Percentiles rank a stretch among this genome's conserved stretches.
Evolutionary conservation across 2,888 invertebrate genomes (phyloP).

Genomic region (Caenorhabditis sp.): DNA sequence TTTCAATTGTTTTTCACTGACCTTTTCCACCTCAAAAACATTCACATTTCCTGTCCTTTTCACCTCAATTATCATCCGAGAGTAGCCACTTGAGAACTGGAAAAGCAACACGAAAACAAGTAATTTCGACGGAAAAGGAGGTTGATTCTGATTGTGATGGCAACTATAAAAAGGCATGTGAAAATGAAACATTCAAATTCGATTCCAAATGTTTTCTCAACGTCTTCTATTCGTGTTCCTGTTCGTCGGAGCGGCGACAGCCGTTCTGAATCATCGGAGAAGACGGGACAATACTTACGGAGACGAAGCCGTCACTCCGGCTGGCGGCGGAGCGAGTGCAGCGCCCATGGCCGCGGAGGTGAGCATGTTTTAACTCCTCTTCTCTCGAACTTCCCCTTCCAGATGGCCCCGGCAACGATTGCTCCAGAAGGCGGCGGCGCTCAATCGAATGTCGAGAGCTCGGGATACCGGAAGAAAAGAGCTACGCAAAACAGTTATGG

Average conservation of each 20-base stretch:
- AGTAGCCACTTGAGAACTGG: slow-evolving; percentile 33
- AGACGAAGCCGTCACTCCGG: slow-evolving; percentile 61
- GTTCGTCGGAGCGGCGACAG: slow-evolving; percentile 2
- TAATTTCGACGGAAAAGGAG: background rate
- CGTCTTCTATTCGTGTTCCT: background rate
- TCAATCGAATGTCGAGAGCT: slow-evolving; percentile 50
- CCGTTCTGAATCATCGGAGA: slow-evolving; percentile 7
- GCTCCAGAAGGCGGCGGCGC: slow-evolving; percentile 52
- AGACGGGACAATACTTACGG: slow-evolving; percentile 60
- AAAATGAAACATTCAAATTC: slow-evolving; percentile 8
- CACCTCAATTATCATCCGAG: background rate
- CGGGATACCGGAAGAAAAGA: slow-evolving; percentile 60
- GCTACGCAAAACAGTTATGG: slow-evolving; percentile 59
- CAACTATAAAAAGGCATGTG: slow-evolving; percentile 9
- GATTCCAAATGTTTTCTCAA: background rate
- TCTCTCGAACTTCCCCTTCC: too few relatives aligned
- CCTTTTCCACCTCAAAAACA: background rate
- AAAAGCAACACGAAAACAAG: slow-evolving; percentile 22
- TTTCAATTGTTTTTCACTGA: slow-evolving; percentile 4
- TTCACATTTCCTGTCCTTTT: background rate
- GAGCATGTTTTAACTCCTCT: background rate
- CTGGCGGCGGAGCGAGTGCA: slow-evolving; percentile 42
- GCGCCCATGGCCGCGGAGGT: slow-evolving; percentile 38
- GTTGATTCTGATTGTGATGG: slow-evolving; percentile 1
- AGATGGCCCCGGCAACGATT: slow-evolving; percentile 36